Percentiles rank a stretch among this genome's conserved stretches.
Evolutionary conservation across 2,113 vertebrate genomes (phyloP).

Genomic region (Cromileptes altivelis): DNA sequence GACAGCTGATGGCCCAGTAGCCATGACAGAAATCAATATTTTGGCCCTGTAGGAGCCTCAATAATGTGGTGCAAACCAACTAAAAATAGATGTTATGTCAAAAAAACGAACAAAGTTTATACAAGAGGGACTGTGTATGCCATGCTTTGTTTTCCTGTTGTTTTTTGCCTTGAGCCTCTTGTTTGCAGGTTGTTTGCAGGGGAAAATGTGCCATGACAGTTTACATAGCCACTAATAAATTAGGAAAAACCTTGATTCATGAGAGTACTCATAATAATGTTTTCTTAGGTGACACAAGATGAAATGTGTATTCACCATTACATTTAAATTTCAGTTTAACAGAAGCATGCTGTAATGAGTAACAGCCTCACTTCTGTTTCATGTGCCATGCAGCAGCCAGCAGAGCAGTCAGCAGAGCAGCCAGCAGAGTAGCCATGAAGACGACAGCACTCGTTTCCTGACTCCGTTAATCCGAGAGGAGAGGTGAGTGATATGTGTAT

Average conservation of each 20-base stretch:
- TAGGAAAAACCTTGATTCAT: not conserved
- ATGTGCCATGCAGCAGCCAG: conserved; percentile 67
- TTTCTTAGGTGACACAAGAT: not conserved
- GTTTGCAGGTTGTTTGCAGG: not conserved
- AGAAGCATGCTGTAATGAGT: not conserved
- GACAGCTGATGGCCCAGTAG: not conserved
- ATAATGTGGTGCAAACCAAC: not conserved
- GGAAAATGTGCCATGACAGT: not conserved
- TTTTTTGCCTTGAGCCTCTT: not conserved
- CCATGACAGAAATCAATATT: not conserved
- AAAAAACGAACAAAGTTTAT: not conserved
- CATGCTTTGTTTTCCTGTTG: not conserved
- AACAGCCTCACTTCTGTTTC: not conserved
- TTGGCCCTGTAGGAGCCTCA: not conserved
- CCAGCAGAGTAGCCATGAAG: conserved; percentile 92
- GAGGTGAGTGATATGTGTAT: conserved; percentile 74
- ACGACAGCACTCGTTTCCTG: conserved; percentile 90
- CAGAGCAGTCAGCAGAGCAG: conserved; percentile 74
- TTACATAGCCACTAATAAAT: not conserved
- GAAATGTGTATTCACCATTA: not conserved
- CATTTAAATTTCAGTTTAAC: not conserved
- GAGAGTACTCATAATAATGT: not conserved
- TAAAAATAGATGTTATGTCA: not conserved
- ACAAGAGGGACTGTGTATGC: not conserved
- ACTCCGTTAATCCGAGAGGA: conserved; percentile 87